Evolutionary conservation across 2,797 vertebrate species (phyloP), one percentile per base, ranked within the genome.

Genomic region (Tarsius wallacei): DNA sequence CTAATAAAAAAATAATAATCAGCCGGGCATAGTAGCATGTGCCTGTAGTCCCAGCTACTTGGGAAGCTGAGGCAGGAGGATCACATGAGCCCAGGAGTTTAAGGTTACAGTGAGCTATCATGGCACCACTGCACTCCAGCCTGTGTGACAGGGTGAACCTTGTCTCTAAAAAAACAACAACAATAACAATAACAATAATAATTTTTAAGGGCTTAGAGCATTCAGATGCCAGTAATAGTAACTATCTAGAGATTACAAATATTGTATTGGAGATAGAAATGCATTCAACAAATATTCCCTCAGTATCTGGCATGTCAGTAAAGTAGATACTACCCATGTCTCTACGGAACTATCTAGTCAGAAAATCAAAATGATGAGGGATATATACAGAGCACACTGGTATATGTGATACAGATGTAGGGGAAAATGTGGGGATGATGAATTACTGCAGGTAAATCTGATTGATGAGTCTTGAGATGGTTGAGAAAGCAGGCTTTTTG

Each of bases 271-370:
- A 36, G 26, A 16, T 63, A 7, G 59, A 73, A 95, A 91, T 70
- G 59, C 47, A 33, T 74, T 90, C 51, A 80, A 70, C 51, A 96
- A 93, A 57, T 85, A 87, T 78, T 94, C 92, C 77, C 91, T 74
- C 61, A 73, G 31, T 57, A 22, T 84, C 73, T 93, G 88, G 59
- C 26, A 22, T 16, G 19, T 84, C 61, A 78, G 70, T 90, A 55
- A 90, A 61, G 33, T 49, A 92, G 80, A 28, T 19, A 26, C 17
- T 28, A 73, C 1, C 7, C 57, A 57, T 76, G 22, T 57, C 42
- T 68, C 66, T 59, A 9, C 10, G 26, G 66, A 96, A 78, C 59
- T 49, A 64, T 42, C 36, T 61, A 74, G 63, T 91, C 90, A 92
- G 76, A 93, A 89, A 77, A 88, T 31, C 51, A 73, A 78, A 64